Evolutionary conservation across 2,888 invertebrate genomes (phyloP).

Genomic region (Melikaiella ostensackeni): DNA sequence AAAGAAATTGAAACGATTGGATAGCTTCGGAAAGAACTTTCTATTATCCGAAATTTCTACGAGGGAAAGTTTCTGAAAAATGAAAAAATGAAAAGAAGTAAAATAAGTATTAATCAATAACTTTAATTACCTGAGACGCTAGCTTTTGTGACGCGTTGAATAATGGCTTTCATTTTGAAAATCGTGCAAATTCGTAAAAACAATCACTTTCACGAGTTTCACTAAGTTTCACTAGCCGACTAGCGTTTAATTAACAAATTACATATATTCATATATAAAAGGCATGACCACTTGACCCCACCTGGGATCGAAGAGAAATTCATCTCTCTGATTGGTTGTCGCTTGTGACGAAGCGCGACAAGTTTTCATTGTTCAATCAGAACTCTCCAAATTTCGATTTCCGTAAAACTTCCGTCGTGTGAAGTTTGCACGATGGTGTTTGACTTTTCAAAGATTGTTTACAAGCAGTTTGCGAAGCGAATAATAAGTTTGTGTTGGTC

Average conservation of each 20-base stretch:
- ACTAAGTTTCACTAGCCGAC: not conserved
- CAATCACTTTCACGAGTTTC: constrained; percentile 33
- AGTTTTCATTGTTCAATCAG: constrained; percentile 20
- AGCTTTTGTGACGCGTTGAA: constrained; percentile 51
- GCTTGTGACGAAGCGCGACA: not conserved
- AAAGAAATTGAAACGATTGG: no score
- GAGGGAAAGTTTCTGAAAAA: not conserved
- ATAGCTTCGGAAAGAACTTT: no score
- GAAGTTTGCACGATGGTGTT: constrained; percentile 65
- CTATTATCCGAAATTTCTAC: no score
- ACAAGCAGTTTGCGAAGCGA: constrained; percentile 65
- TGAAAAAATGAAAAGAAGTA: not conserved
- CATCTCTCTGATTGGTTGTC: not conserved
- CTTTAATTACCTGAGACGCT: constrained; percentile 48
- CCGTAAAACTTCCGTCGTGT: constrained; percentile 63
- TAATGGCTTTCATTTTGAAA: constrained; percentile 50
- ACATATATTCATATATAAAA: not conserved
- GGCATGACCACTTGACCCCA: not conserved
- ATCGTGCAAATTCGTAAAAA: not conserved
- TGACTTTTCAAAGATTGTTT: constrained; percentile 74
- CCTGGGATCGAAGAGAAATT: not conserved
- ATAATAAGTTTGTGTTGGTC: constrained; percentile 50
- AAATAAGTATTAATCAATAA: not conserved
- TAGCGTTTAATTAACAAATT: constrained; percentile 16
- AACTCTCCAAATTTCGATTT: not conserved